Percentiles rank a stretch among this genome's conserved stretches.
phyloP scores from a whole-genome alignment of 2,888 invertebrate genomes.

The Tiliacea aurago region DNA sequence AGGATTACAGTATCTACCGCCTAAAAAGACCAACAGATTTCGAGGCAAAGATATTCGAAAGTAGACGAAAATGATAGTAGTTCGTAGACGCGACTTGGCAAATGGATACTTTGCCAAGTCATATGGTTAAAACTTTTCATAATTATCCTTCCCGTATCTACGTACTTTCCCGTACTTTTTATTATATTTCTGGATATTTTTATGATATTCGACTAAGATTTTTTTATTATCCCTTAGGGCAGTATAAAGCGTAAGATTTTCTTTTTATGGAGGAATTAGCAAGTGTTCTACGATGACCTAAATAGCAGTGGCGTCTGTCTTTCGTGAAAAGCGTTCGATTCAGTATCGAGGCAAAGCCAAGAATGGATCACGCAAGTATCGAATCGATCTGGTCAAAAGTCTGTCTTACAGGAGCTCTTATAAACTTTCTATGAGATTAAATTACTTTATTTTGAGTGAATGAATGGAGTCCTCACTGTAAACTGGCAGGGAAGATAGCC shows the following conservation, averaged over 20 bases:
- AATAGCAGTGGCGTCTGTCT: constrained; percentile 5
- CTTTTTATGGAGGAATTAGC: constrained; percentile 32
- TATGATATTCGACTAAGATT: constrained; percentile 43
- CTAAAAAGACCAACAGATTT: constrained; percentile 7
- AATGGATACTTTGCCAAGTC: too few relatives aligned
- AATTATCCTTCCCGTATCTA: too few relatives aligned
- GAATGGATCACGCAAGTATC: background rate
- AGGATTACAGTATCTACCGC: constrained; percentile 1
- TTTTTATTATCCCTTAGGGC: constrained; percentile 35
- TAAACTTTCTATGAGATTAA: constrained; percentile 7
- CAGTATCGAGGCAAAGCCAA: background rate
- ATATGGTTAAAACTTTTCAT: constrained; percentile 22
- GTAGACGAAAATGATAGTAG: background rate
- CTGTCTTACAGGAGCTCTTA: background rate
- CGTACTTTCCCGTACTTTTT: too few relatives aligned
- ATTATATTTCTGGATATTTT: constrained; percentile 22
- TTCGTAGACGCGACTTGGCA: too few relatives aligned
- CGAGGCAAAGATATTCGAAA: background rate
- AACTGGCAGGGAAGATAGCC: constrained; percentile 12
- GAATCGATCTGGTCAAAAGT: background rate
- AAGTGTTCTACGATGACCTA: constrained; percentile 29
- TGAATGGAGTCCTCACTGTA: background rate
- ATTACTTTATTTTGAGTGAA: background rate
- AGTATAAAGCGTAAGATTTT: constrained; percentile 31
- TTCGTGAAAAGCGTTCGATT: background rate